These are phyloP conservation scores for Glaucopsyche alexis DNA, from an alignment of 2,888 invertebrate genomes.

Conservation along the genomic window DNA sequence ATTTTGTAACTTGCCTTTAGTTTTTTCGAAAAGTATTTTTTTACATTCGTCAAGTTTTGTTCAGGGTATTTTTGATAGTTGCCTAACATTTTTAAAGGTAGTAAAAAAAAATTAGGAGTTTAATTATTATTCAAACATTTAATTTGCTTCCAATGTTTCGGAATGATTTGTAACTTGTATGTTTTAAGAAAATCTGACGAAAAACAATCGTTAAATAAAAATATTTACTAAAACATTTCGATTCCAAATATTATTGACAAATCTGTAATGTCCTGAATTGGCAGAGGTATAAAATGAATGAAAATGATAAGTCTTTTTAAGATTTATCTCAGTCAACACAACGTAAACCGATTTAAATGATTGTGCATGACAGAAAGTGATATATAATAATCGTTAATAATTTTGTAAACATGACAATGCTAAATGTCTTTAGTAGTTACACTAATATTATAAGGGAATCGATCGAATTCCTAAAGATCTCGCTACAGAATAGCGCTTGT, in stretches of 20 bases:
- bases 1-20: slow-evolving; percentile 25
- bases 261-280: neutral
- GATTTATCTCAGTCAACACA: neutral
- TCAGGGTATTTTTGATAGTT: slow-evolving; percentile 25
- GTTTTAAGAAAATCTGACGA: neutral
- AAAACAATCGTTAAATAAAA: neutral
- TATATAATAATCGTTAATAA: slow-evolving; percentile 6
- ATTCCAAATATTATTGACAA: neutral
- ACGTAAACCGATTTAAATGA: neutral
- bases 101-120: neutral
- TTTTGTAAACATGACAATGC: slow-evolving; percentile 27
- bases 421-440: neutral
- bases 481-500: slow-evolving; percentile 2
- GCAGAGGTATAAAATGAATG: no score
- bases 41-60: slow-evolving; percentile 1
- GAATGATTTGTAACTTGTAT: neutral
- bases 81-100: neutral
- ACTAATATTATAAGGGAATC: neutral
- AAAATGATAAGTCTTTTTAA: neutral
- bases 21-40: neutral
- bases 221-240: neutral
- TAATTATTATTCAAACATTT: neutral
- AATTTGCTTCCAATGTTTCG: neutral
- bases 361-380: neutral
- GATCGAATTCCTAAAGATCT: neutral